A percentile compares a stretch with the other conserved stretches of the same genome.
These are phyloP conservation scores for Eulacestoma nigropectus DNA, from an alignment of 2,113 vertebrate species.

Conservation along the genomic window DNA sequence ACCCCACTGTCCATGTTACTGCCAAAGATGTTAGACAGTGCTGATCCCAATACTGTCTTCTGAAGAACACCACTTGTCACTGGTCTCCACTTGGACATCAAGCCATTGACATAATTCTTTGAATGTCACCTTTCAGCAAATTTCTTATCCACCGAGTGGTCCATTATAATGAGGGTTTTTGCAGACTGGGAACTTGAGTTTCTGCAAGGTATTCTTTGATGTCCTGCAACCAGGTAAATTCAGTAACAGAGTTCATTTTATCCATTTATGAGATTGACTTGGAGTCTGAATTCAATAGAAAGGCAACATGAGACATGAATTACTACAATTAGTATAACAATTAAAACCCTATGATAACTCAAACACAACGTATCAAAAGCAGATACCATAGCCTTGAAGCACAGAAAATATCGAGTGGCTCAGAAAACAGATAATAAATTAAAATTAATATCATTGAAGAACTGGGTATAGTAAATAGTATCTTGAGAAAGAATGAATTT, in stretches of 20 bases:
- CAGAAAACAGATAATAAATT: background rate
- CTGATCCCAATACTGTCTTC: background rate
- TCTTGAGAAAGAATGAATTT: background rate
- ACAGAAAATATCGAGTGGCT: background rate
- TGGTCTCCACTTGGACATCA: accelerated
- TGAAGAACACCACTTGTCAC: background rate
- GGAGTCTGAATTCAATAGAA: background rate
- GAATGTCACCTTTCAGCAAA: background rate
- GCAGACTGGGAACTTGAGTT: background rate
- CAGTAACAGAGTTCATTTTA: background rate
- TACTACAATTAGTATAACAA: background rate
- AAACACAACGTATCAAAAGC: background rate
- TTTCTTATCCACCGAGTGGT: background rate
- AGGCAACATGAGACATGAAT: background rate
- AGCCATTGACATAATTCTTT: background rate
- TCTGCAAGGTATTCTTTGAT: background rate
- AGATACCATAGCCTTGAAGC: background rate
- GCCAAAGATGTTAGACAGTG: background rate
- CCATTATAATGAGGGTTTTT: background rate
- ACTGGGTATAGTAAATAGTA: background rate
- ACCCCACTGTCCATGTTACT: too few relatives aligned
- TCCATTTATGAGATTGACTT: background rate
- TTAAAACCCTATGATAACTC: background rate
- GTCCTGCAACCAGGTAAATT: background rate
- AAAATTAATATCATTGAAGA: background rate